These are phyloP conservation scores for Chlorodrepanis virens DNA, from an alignment of 2,113 vertebrate genomes.

Conservation along the genomic window DNA sequence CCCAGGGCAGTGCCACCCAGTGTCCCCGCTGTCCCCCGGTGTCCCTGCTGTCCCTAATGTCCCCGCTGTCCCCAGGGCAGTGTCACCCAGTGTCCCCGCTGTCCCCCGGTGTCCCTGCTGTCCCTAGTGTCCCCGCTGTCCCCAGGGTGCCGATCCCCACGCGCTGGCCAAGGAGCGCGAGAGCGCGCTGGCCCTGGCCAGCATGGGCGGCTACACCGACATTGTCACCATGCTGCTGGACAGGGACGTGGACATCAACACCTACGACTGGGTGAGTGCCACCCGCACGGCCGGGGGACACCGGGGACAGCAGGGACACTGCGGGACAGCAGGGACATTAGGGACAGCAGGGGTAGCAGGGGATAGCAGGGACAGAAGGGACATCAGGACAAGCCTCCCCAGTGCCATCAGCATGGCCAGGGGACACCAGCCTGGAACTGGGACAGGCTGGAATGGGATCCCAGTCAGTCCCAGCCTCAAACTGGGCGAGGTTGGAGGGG, in stretches of 20 bases:
- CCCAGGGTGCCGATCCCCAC: conserved; percentile 88
- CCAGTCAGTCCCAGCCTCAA: no score
- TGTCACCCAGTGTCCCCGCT: no score
- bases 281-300: neutral
- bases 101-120: no score
- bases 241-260: conserved; percentile 87
- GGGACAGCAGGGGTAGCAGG: no score
- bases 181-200: conserved; percentile 90
- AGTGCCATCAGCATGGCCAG: neutral
- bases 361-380: no score
- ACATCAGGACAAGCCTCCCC: neutral
- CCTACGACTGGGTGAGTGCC: conserved; percentile 90
- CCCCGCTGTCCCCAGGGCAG: no score
- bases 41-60: no score
- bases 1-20: no score
- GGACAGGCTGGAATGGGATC: no score
- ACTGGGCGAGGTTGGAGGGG: no score
- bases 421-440: neutral
- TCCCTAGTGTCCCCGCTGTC: neutral
- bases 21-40: no score
- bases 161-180: conserved; percentile 86
- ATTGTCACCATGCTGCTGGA: conserved; percentile 85
- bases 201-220: conserved; percentile 90
- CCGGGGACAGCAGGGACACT: neutral
- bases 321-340: neutral